A percentile compares a stretch with the other conserved stretches of the same genome.
These are phyloP conservation scores for Xanthostigma xanthostigma DNA, from an alignment of 2,888 invertebrate genomes.

Conservation along the genomic window DNA sequence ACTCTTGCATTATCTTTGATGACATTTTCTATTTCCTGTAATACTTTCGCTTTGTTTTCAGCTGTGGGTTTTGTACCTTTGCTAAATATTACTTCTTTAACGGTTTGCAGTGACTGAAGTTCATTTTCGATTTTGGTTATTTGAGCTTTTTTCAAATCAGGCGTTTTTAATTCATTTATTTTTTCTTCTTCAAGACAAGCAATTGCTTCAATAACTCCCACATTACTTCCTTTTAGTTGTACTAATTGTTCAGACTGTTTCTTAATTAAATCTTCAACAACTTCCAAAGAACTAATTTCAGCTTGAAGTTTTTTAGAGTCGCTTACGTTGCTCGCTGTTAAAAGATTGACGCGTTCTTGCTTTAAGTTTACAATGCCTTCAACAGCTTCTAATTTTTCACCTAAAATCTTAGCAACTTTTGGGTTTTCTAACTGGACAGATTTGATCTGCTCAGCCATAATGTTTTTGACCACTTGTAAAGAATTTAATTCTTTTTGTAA, in stretches of 20 bases:
- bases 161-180: neutral
- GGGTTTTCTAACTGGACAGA: no score
- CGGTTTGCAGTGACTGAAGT: slow-evolving; percentile 2
- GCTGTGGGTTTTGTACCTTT: no score
- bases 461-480: no score
- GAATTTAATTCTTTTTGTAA: no score
- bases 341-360: neutral
- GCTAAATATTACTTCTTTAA: neutral
- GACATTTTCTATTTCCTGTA: no score
- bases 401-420: no score
- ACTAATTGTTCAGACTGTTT: slow-evolving; percentile 1
- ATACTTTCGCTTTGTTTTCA: no score
- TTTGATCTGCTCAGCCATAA: no score
- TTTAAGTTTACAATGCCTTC: slow-evolving; percentile 5
- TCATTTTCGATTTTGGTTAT: slow-evolving; percentile 2
- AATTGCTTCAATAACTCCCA: neutral
- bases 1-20: no score
- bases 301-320: neutral
- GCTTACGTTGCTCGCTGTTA: neutral
- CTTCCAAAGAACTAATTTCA: neutral
- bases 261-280: neutral
- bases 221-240: neutral
- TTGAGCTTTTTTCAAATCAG: slow-evolving; percentile 6
- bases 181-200: neutral
- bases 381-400: neutral